A percentile compares a stretch with the other conserved stretches of the same genome.
Evolutionary conservation across 2,888 invertebrate species (phyloP).

Genomic region (Silvanus unidentatus): DNA sequence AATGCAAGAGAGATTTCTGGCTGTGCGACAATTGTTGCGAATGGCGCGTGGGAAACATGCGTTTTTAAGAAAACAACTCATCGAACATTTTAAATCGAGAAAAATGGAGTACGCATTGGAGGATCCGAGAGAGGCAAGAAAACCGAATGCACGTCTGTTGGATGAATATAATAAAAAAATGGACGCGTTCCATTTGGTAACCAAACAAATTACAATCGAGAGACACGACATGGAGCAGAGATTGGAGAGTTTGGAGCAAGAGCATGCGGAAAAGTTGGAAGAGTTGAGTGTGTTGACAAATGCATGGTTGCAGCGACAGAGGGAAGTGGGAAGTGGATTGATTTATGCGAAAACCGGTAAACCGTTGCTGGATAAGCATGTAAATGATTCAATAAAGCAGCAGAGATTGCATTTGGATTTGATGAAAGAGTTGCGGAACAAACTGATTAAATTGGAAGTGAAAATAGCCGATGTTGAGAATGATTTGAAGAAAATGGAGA

Average conservation of each 20-base stretch:
- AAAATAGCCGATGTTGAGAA: conserved; percentile 35
- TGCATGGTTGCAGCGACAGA: not conserved
- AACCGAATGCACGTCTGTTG: not conserved
- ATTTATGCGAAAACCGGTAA: conserved; percentile 35
- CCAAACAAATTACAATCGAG: not conserved
- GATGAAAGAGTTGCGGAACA: conserved; percentile 33
- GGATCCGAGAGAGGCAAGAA: not conserved
- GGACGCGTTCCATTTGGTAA: not conserved
- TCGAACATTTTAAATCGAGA: not conserved
- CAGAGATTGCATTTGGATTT: conserved; percentile 31
- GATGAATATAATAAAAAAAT: not conserved
- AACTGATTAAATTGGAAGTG: conserved; percentile 36
- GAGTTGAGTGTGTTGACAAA: not conserved
- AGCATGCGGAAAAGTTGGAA: not conserved
- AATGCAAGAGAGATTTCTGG: too few relatives aligned
- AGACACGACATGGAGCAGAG: not conserved
- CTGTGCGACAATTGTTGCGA: too few relatives aligned
- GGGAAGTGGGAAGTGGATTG: not conserved
- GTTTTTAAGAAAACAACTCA: not conserved
- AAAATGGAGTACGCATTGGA: conserved; percentile 1
- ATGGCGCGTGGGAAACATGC: too few relatives aligned
- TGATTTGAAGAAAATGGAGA: conserved; percentile 39
- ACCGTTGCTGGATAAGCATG: conserved; percentile 34
- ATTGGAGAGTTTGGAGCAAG: not conserved
- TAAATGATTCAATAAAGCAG: conserved; percentile 23